Percentiles rank a stretch among this genome's conserved stretches.
Conservation (phyloP, 1,140 invertebrate genomes). For the Atta cephalotes region DNA sequence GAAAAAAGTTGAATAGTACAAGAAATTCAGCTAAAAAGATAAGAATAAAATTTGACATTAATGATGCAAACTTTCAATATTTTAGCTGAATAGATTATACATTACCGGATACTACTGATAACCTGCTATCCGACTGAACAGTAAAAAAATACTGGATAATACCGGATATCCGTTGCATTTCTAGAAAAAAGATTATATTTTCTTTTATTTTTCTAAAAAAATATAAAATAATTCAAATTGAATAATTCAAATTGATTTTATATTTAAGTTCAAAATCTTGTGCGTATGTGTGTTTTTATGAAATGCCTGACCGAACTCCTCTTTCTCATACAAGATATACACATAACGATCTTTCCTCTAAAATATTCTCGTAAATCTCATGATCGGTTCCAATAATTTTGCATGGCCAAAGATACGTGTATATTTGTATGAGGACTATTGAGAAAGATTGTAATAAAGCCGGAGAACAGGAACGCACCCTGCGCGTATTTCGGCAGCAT, state of each 20-base stretch:
- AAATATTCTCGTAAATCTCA: slow-evolving; percentile 16
- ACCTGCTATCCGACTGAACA: too few relatives aligned
- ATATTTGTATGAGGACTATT: background rate
- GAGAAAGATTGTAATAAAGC: slow-evolving; percentile 66
- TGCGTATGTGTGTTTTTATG: background rate
- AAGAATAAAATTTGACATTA: too few relatives aligned
- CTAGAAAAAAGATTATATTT: too few relatives aligned
- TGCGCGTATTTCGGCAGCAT: slow-evolving; percentile 46
- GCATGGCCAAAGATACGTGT: background rate
- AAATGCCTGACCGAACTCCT: background rate
- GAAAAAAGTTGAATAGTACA: too few relatives aligned
- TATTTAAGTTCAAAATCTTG: background rate
- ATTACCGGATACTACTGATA: too few relatives aligned
- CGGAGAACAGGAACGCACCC: slow-evolving; percentile 35
- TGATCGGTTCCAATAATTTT: slow-evolving; percentile 31
- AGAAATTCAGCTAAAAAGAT: too few relatives aligned
- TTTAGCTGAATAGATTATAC: too few relatives aligned
- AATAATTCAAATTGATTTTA: background rate
- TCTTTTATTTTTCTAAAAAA: background rate
- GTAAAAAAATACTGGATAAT: too few relatives aligned
- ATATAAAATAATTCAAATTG: background rate
- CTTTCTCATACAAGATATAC: background rate
- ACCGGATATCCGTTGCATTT: too few relatives aligned
- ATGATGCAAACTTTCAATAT: too few relatives aligned
- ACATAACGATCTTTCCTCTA: background rate